Conservation (phyloP, 2,797 vertebrate species). For the Hydrocynus forskahlii region DNA sequence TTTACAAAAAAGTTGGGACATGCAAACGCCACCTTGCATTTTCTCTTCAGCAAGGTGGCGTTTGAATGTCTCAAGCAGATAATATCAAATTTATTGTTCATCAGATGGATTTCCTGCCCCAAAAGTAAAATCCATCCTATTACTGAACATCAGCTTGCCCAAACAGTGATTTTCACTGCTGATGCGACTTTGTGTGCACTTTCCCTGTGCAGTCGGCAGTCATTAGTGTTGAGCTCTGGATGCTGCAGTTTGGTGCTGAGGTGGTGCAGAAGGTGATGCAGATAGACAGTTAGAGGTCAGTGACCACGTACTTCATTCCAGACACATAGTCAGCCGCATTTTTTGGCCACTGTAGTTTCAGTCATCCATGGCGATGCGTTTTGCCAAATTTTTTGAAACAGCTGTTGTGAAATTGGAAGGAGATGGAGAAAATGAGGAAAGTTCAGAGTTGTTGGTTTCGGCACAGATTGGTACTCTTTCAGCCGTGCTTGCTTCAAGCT, state of each 20-base stretch:
- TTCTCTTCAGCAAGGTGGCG: too few species aligned
- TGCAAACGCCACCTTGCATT: too few species aligned
- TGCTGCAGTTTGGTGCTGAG: conserved; percentile 6
- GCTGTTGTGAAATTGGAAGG: not conserved
- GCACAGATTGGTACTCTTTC: conserved; percentile 2
- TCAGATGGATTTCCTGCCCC: too few species aligned
- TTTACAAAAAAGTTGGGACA: too few species aligned
- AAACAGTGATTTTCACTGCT: too few species aligned
- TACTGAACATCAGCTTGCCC: too few species aligned
- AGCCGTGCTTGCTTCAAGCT: not conserved
- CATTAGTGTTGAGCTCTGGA: not conserved
- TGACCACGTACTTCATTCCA: conserved; percentile 24
- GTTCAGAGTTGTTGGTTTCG: not conserved
- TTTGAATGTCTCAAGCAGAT: too few species aligned
- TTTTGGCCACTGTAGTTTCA: not conserved
- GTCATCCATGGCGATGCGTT: not conserved
- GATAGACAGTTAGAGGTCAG: conserved; percentile 22
- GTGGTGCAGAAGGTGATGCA: conserved; percentile 31
- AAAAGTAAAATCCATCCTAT: too few species aligned
- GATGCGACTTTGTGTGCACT: too few species aligned
- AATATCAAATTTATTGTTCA: too few species aligned
- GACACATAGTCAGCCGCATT: not conserved
- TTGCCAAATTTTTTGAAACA: not conserved
- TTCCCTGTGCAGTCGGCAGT: too few species aligned
- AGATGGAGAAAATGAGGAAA: not conserved